A percentile compares a stretch with the other conserved stretches of the same genome.
phyloP scores from a whole-genome alignment of 2,888 invertebrate genomes.

The Tromatobia lineatoria region DNA sequence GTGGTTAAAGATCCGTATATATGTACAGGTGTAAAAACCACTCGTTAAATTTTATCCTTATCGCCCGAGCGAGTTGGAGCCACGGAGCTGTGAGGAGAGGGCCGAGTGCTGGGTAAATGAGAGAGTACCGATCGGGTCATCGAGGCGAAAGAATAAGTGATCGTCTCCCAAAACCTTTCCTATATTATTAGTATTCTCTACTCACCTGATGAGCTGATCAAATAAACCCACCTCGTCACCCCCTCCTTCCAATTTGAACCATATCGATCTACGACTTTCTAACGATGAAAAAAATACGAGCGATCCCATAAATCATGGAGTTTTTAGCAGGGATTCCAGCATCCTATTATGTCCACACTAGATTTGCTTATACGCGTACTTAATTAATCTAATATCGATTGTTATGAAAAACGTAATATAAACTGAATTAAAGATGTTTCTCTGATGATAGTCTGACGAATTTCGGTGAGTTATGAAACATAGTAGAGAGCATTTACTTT shows the following conservation, averaged over 20 bases:
- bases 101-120: constrained; percentile 32
- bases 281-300: background rate
- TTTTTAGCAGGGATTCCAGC: background rate
- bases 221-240: background rate
- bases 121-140: constrained; percentile 64
- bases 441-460: too few relatives aligned
- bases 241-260: constrained; percentile 11
- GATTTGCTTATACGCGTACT: too few relatives aligned
- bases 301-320: constrained; percentile 54
- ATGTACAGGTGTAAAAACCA: constrained; percentile 65
- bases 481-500: background rate
- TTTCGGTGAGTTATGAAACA: too few relatives aligned
- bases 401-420: background rate
- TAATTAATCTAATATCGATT: too few relatives aligned
- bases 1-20: constrained; percentile 35
- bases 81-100: constrained; percentile 37
- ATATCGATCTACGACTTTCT: constrained; percentile 52
- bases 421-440: too few relatives aligned
- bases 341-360: too few relatives aligned
- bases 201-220: constrained; percentile 44
- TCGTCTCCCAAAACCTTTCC: constrained; percentile 64
- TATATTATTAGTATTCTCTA: constrained; percentile 51
- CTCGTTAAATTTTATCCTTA: constrained; percentile 82
- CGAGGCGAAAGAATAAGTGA: constrained; percentile 72
- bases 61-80: constrained; percentile 70